Percentiles rank a stretch among this genome's conserved stretches.
phyloP scores from a whole-genome alignment of 1,140 invertebrate genomes.

The Cydia fagiglandana region DNA sequence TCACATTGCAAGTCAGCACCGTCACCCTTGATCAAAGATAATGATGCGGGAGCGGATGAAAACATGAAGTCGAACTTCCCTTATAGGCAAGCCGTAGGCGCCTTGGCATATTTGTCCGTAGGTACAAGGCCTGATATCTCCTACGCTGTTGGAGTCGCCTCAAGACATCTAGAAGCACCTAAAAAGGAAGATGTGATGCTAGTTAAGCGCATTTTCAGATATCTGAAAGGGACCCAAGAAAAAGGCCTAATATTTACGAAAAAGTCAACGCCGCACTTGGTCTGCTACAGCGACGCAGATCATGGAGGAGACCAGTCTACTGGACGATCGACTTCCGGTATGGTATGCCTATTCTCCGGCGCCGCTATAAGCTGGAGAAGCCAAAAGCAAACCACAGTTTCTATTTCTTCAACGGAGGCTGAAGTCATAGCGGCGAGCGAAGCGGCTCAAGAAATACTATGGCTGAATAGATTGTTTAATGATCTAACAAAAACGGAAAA shows the following conservation, averaged over 20 bases:
- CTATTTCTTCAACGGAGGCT: slow-evolving; percentile 41
- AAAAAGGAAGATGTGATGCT: slow-evolving; percentile 47
- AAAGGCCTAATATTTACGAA: slow-evolving; percentile 4
- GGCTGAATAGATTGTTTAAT: no score
- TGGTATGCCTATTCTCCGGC: slow-evolving; percentile 40
- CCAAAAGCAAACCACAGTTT: slow-evolving; percentile 51
- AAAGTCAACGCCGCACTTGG: slow-evolving; percentile 30
- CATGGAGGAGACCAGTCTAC: slow-evolving; percentile 52
- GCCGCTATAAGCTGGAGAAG: slow-evolving; percentile 54
- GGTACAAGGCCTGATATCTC: slow-evolving; percentile 68
- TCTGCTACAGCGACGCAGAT: slow-evolving; percentile 61
- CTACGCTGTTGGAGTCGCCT: slow-evolving; percentile 54
- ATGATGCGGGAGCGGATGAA: background rate
- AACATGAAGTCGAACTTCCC: no score
- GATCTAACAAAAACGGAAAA: no score
- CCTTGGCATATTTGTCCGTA: slow-evolving; percentile 58
- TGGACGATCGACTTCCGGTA: slow-evolving; percentile 52
- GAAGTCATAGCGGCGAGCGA: no score
- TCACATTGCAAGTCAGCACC: background rate
- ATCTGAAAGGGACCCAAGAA: slow-evolving; percentile 33
- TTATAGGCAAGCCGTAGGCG: slow-evolving; percentile 43
- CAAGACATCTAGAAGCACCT: slow-evolving; percentile 59
- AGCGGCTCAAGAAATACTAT: no score
- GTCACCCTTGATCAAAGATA: slow-evolving; percentile 39
- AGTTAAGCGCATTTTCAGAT: slow-evolving; percentile 47